Evolutionary conservation across 2,888 invertebrate species (phyloP), one percentile per base, ranked within the genome.

Genomic region (Priocnemis perturbator): DNA sequence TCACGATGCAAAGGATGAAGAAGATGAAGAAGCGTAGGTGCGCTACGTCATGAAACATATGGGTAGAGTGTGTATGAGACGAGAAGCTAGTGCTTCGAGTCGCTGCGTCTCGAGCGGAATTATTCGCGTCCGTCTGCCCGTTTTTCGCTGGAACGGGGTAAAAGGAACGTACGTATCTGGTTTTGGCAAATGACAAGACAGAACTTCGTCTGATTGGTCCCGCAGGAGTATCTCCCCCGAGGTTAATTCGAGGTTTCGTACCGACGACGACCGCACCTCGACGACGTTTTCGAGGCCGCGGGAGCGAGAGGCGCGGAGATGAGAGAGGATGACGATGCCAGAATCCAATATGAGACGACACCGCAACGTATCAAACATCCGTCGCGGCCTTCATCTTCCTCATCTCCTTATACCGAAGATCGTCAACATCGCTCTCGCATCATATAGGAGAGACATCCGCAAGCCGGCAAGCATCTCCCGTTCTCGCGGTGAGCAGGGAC

Each of bases 331-430:
- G 73, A 62, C 62, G 69, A 73, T 72, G 62, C 67, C 72, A 77
- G 83, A 83, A 85, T 85, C 79, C 86, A 86, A 86, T 86, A 86
- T 86, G 85, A 81, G 78, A 81, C 82, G 81, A 83, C 78, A 81
- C 86, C 86, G 81, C 86, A 85, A 82, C 81, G 83, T 85, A 82
- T 84, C 85, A 86, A 86, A 86, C 85, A 86, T 83, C 86, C 83
- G 82, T 81, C 81, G 37, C 37, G 82, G 81, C 82, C 77, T 80
- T 85, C 83, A 78, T 81, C 81, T 78, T 79, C 78, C 76, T 76
- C 76, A 77, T 76, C 75, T 73, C 78, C 44, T 73, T 71, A 63
- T 67, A 63, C 67, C 61, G 69, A 78, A 67, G 79, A 79, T 78
- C 74, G 71, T 73, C 73, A 67, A 67, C 69, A 69, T 69, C 37